Conservation (phyloP, 1,140 invertebrate genomes). For the Ridgeia piscesae region DNA sequence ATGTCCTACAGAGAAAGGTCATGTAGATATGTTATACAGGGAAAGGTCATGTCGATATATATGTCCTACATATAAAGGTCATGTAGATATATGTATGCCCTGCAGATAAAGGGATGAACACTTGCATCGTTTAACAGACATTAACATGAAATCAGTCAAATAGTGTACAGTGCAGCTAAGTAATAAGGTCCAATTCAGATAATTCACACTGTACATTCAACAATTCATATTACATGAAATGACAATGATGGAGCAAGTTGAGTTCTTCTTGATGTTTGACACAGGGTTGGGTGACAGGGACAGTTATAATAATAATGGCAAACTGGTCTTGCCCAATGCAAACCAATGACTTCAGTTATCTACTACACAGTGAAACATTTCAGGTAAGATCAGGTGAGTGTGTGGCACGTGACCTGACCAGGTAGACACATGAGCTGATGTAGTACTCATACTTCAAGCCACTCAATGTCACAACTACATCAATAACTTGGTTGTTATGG, state of each 20-base stretch:
- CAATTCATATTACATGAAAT: background rate
- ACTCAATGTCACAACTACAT: too few relatives aligned
- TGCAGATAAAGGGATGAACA: background rate
- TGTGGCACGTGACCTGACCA: too few relatives aligned
- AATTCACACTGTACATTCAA: background rate
- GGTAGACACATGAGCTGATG: too few relatives aligned
- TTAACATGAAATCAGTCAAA: background rate
- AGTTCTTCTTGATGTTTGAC: background rate
- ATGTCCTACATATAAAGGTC: too few relatives aligned
- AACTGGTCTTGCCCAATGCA: background rate
- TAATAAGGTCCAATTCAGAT: background rate
- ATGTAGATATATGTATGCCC: slow-evolving; percentile 69
- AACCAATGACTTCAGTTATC: background rate
- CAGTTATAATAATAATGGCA: background rate
- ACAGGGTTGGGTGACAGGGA: background rate
- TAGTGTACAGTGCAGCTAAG: background rate
- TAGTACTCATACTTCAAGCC: too few relatives aligned
- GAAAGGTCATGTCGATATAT: too few relatives aligned
- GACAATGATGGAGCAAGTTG: background rate
- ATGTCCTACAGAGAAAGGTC: slow-evolving; percentile 66
- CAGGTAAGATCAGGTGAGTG: too few relatives aligned
- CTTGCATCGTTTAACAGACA: too few relatives aligned
- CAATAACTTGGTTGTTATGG: too few relatives aligned
- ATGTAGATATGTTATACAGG: too few relatives aligned
- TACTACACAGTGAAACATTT: background rate